Conservation (phyloP, 2,797 vertebrate species). For the Mormyrops boulengeri region DNA sequence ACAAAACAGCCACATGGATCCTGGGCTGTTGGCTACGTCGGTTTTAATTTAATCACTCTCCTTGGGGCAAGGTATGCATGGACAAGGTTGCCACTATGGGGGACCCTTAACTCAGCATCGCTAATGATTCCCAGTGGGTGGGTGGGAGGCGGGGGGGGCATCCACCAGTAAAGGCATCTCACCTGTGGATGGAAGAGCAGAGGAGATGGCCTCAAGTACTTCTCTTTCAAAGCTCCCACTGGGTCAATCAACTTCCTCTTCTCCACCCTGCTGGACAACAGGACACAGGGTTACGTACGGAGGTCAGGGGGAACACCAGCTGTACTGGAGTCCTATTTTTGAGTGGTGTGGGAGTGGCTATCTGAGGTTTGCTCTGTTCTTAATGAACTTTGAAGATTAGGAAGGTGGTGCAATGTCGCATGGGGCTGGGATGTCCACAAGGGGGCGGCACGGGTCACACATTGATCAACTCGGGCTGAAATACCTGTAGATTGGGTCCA, state of each 20-base stretch:
- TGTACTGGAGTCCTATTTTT: not conserved
- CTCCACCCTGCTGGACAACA: slow-evolving; percentile 99
- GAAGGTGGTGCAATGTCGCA: not conserved
- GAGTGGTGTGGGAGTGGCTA: not conserved
- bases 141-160: not conserved
- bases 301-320: slow-evolving; percentile 42
- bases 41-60: not conserved
- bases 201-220: slow-evolving; percentile 85
- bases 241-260: slow-evolving; percentile 97
- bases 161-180: slow-evolving; percentile 26
- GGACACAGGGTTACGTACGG: slow-evolving; percentile 94
- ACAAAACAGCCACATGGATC: not conserved
- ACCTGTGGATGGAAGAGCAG: slow-evolving; percentile 97
- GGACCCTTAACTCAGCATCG: not conserved
- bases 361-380: not conserved
- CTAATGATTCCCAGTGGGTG: not conserved
- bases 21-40: not conserved
- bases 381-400: not conserved
- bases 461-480: slow-evolving; percentile 64
- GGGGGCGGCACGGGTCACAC: not conserved
- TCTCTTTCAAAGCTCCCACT: slow-evolving; percentile 91
- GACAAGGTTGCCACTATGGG: not conserved
- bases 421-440: not conserved
- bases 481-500: slow-evolving; percentile 99
- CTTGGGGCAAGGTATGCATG: not conserved